phyloP scores from a whole-genome alignment of 2,888 invertebrate species.

The Carabus problematicus region DNA sequence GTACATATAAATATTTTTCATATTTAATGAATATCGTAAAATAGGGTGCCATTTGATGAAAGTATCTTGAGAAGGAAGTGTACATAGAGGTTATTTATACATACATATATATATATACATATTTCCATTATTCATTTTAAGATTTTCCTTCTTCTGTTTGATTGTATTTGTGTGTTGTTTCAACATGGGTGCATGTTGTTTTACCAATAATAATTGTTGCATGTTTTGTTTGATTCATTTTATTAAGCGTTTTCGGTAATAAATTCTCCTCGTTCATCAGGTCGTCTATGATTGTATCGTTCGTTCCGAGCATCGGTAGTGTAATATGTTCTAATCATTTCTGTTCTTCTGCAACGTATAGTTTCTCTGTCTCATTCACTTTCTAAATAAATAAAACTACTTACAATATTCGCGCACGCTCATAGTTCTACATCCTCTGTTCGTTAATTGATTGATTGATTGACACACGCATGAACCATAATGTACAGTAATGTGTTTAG shows the following conservation, averaged over 20 bases:
- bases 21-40: no score
- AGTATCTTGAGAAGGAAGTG: conserved; percentile 3
- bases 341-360: background rate
- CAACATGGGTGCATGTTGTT: conserved; percentile 32
- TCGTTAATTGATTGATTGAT: conserved; percentile 20
- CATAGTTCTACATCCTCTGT: conserved; percentile 19
- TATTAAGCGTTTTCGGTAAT: conserved; percentile 29
- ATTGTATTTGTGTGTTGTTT: conserved; percentile 18
- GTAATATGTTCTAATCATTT: no score
- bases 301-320: no score
- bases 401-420: conserved; percentile 9
- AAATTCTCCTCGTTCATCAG: conserved; percentile 29
- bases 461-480: background rate
- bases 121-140: conserved; percentile 34
- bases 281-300: no score
- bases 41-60: conserved; percentile 40
- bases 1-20: no score
- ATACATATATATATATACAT: conserved; percentile 40
- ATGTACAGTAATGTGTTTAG: no score
- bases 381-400: background rate
- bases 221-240: conserved; percentile 38
- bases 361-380: background rate
- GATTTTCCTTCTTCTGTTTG: conserved; percentile 28
- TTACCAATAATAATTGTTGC: conserved; percentile 35
- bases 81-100: conserved; percentile 37